Evolutionary conservation across 2,113 vertebrate species (phyloP).

Genomic region (Cromileptes altivelis): DNA sequence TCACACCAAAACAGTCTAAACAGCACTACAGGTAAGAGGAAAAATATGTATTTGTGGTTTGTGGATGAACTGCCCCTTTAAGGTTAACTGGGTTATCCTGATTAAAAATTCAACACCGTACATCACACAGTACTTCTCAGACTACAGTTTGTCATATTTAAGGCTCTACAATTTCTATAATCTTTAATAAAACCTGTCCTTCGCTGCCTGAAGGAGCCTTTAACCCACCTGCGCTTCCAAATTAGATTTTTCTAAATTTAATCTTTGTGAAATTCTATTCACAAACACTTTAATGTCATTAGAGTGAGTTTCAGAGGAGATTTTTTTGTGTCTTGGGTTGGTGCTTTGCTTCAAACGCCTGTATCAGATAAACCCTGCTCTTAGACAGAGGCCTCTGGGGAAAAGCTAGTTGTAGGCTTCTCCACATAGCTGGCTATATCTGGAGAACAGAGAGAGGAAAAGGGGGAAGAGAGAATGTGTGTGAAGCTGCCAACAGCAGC

Average conservation of each 20-base stretch:
- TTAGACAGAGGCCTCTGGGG: constrained; percentile 43
- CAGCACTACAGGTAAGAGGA: no score
- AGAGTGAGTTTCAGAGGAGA: background rate
- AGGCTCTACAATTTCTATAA: background rate
- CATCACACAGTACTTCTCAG: background rate
- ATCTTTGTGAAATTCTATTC: constrained; percentile 9
- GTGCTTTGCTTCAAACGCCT: constrained; percentile 18
- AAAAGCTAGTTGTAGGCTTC: constrained; percentile 33
- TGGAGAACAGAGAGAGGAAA: constrained; percentile 56
- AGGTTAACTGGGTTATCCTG: background rate
- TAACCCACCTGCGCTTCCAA: constrained; percentile 2
- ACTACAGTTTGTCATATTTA: background rate
- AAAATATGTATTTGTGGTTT: no score
- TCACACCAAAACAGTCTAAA: no score
- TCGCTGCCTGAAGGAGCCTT: background rate
- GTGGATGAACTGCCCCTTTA: no score
- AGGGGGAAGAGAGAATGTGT: constrained; percentile 48
- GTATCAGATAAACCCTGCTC: constrained; percentile 42
- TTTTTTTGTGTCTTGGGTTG: background rate
- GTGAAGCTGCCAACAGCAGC: constrained; percentile 72
- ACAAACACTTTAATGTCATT: constrained; percentile 3
- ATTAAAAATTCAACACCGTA: background rate
- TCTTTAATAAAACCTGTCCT: constrained; percentile 4
- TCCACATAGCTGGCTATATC: constrained; percentile 74
- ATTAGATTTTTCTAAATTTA: constrained; percentile 7